Evolutionary conservation across 2,113 vertebrate species (phyloP).

Genomic region (Rhinichthys klamathensis): DNA sequence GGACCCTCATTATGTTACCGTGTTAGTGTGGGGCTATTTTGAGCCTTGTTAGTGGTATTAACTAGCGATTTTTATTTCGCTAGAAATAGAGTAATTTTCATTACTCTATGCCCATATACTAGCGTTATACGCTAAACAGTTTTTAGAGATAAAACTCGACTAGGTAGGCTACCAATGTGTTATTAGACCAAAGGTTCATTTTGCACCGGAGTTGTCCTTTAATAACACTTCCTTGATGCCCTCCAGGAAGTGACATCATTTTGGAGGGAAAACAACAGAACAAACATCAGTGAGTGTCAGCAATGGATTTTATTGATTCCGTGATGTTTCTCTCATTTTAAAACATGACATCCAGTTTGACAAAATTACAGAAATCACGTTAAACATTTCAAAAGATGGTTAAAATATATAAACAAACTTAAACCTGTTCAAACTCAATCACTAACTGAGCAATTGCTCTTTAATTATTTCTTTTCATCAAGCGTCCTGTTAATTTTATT

Average conservation of each 20-base stretch:
- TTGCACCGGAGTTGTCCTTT: no score
- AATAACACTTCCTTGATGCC: not conserved
- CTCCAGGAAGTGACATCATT: not conserved
- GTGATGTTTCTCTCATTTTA: not conserved
- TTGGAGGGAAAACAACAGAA: not conserved
- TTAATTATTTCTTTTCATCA: not conserved
- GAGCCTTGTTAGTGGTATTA: no score
- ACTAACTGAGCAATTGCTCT: not conserved
- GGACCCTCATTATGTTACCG: no score
- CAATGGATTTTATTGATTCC: not conserved
- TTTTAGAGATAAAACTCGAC: no score
- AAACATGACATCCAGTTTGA: not conserved
- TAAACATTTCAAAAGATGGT: not conserved
- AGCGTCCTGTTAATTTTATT: not conserved
- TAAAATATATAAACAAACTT: not conserved
- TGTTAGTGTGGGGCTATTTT: no score
- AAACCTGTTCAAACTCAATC: not conserved
- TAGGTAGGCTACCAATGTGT: no score
- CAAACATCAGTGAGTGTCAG: not conserved
- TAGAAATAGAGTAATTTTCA: no score
- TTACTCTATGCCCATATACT: no score
- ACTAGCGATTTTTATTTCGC: no score
- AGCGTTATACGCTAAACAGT: no score
- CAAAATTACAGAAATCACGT: not conserved
- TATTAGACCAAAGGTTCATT: no score